Evolutionary conservation across 2,888 invertebrate species (phyloP).

Genomic region (Drosophila birchii): DNA sequence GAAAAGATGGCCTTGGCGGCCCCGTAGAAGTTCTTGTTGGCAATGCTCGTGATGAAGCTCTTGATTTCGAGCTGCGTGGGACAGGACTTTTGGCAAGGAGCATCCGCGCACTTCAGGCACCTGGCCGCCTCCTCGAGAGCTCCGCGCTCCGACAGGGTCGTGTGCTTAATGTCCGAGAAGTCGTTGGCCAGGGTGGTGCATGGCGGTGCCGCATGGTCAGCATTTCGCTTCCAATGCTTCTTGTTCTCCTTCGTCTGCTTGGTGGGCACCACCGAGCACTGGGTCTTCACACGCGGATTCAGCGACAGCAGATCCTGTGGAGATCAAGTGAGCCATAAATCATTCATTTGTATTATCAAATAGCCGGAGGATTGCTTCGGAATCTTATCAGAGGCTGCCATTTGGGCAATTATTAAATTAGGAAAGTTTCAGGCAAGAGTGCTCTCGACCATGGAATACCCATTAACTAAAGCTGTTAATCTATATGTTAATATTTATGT

Average conservation of each 20-base stretch:
- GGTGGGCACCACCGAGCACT: constrained; percentile 93
- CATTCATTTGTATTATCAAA: background rate
- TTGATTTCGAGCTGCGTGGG: constrained; percentile 99
- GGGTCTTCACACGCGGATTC: constrained; percentile 92
- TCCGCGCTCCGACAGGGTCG: constrained; percentile 97
- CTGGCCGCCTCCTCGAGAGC: constrained; percentile 95
- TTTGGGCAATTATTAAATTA: background rate
- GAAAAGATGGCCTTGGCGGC: constrained; percentile 98
- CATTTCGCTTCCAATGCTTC: constrained; percentile 97
- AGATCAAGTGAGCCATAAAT: constrained; percentile 60
- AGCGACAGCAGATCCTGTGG: constrained; percentile 92
- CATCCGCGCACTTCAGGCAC: constrained; percentile 97
- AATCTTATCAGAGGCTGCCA: background rate
- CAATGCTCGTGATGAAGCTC: constrained; percentile 97
- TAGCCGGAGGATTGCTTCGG: background rate
- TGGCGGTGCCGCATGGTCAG: constrained; percentile 88
- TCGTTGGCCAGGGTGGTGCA: constrained; percentile 91
- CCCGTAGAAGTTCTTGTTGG: constrained; percentile 99
- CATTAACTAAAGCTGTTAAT: background rate
- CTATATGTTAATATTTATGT: background rate
- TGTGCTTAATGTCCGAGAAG: constrained; percentile 98
- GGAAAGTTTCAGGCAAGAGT: background rate
- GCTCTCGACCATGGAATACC: background rate
- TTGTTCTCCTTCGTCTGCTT: constrained; percentile 93
- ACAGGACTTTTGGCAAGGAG: constrained; percentile 99